A percentile compares a stretch with the other conserved stretches of the same genome.
Conservation (phyloP, 2,797 vertebrate genomes). For the Dendrocincla fuliginosa region DNA sequence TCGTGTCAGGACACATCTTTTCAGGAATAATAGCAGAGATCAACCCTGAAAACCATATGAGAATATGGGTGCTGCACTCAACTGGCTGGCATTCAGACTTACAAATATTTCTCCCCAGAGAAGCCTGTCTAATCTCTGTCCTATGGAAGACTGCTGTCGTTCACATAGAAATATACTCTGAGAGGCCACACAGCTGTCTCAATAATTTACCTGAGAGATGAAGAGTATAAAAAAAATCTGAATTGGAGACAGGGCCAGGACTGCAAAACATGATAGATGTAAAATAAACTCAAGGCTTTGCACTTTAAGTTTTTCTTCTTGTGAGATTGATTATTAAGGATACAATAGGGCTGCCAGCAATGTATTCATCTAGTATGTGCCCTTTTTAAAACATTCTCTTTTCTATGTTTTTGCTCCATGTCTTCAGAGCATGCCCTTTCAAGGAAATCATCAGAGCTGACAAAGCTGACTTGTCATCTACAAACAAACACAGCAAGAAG, state of each 20-base stretch:
- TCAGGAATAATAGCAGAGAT: neutral
- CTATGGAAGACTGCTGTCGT: constrained; percentile 20
- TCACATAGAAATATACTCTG: neutral
- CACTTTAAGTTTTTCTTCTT: neutral
- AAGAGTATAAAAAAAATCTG: constrained; percentile 2
- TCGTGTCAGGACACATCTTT: neutral
- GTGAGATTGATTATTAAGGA: constrained; percentile 11
- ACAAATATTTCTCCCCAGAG: constrained; percentile 14
- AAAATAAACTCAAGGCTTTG: constrained; percentile 29
- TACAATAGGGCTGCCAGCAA: constrained; percentile 12
- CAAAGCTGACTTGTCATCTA: neutral
- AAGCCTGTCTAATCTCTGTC: constrained; percentile 37
- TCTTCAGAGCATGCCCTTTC: constrained; percentile 8
- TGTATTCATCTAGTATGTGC: neutral
- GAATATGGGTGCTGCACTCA: neutral
- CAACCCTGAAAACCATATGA: neutral
- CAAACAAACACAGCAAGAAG: neutral
- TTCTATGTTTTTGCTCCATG: neutral
- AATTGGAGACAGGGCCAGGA: neutral
- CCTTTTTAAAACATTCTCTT: constrained; percentile 26
- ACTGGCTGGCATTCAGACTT: constrained; percentile 47
- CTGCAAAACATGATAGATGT: neutral
- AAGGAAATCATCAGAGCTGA: neutral
- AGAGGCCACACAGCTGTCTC: constrained; percentile 45
- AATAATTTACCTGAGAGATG: constrained; percentile 40